Evolutionary conservation across 2,888 invertebrate genomes (phyloP), one percentile per base, ranked within the genome.

Genomic region (Dicycla oo): DNA sequence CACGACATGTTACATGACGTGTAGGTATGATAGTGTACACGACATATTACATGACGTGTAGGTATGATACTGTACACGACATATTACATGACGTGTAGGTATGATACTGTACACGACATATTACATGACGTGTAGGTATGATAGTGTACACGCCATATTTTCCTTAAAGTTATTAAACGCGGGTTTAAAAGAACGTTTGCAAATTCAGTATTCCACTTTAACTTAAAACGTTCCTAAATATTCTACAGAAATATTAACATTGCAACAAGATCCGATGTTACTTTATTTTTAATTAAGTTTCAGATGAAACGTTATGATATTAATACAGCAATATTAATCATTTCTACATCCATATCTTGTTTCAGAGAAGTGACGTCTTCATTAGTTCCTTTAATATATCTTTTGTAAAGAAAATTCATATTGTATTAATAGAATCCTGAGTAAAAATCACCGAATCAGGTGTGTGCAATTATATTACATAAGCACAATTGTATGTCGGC

Each of bases 251-350:
- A 61, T 26, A 57, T 45, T 49, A 34, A 60, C 73, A 40, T 53
- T 47, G 11, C 54, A 43, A 53, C 20, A 58, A 63, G 23, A 62
- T 74, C 26, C 38, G 6, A 64, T 54, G 18, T 20, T 38, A 54
- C 34, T 15, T 54, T 54, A 47, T 54, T 69, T 66, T 49, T 64
- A 58, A 75, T 75, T 69, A 43, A 54, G 26, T 54, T 75, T 58
- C 49, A 64, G 58, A 49, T 64, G 20, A 60, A 75, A 60, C 49
- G 43, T 54, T 60, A 51, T 34, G 43, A 49, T 75, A 38, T 60
- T 64, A 69, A 69, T 58, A 63, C 3, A 75, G 63, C 40, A 54
- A 54, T 64, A 75, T 60, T 69, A 58, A 69, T 75, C 34, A 74
- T 51, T 68, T 20, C 38, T 26, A 67, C 30, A 23, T 47, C 30